Conservation (phyloP, 2,113 vertebrate genomes). For the Solea senegalensis region DNA sequence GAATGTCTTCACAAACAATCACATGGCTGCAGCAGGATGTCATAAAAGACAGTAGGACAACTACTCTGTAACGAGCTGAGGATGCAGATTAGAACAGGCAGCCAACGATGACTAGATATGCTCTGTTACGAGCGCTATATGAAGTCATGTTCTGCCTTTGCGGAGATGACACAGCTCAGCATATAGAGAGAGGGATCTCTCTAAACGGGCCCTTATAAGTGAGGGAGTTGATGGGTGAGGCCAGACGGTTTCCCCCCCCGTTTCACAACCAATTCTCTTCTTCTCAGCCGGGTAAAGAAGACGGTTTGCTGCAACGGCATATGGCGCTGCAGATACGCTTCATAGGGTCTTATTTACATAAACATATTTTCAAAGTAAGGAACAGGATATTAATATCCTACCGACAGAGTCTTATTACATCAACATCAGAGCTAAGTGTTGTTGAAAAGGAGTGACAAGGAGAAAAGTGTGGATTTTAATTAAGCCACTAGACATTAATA, state of each 20-base stretch:
- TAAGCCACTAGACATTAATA: constrained; percentile 18
- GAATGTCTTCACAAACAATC: constrained; percentile 22
- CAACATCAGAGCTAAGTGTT: constrained; percentile 15
- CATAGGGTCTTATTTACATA: constrained; percentile 39
- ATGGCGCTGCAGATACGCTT: constrained; percentile 27
- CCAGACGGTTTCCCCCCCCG: background rate
- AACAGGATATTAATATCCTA: constrained; percentile 43
- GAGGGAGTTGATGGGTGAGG: background rate
- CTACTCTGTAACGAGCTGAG: constrained; percentile 8
- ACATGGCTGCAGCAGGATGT: constrained; percentile 9
- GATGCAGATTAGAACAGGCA: constrained; percentile 26
- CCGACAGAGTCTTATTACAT: constrained; percentile 27
- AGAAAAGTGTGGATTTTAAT: constrained; percentile 16
- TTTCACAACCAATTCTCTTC: constrained; percentile 4
- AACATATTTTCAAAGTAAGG: constrained; percentile 24
- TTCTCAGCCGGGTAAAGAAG: background rate
- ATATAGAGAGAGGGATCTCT: constrained; percentile 1
- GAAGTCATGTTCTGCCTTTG: constrained; percentile 24
- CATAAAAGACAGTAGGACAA: constrained; percentile 13
- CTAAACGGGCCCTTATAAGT: background rate
- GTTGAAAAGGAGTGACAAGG: constrained; percentile 1
- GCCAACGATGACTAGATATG: background rate
- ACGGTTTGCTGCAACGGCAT: constrained; percentile 23
- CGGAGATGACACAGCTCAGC: constrained; percentile 22
- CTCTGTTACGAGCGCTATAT: background rate